Base-by-base conservation (phyloP, 2,888 invertebrate genomes). In the Xylophagus ater region DNA sequence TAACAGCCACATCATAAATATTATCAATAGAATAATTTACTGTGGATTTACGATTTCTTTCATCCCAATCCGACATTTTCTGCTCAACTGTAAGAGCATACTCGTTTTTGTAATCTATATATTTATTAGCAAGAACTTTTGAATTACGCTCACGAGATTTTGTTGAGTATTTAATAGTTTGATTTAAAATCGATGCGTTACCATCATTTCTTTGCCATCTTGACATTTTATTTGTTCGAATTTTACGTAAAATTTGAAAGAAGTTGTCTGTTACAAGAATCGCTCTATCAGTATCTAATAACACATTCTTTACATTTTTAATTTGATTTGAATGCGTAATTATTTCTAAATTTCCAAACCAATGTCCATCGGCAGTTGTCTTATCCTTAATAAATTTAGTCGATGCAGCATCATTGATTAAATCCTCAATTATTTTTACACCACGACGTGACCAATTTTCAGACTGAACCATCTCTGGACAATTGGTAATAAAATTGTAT, bases 51-150 rank as follows among this genome's bases (percentile, higher is more conserved):
- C 20, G 25, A 37, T n/a, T n/a, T n/a, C n/a, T n/a, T n/a, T n/a
- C n/a, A n/a, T n/a, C 39, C 44, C 44, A 44, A 33, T 44, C 44
- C 2, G 14, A 30, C n/a, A 38, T 39, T 31, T 44, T 44, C 10
- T 33, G 21, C 9, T 36, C 38, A 14, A 38, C 21, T n/a, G 34
- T 35, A 9, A 37, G 9, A 10, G 31, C 40, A 19, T 26, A 30
- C 13, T 29, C 25, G 31, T n/a, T 20, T 21, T 15, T 12, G 2
- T 10, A 4, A 3, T n/a, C n/a, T n/a, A n/a, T n/a, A n/a, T n/a
- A n/a, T n/a, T 17, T 19, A 10, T 25, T 14, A 25, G 12, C 7
- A 10, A 39, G 6, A 10, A 9, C 10, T 14, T 28, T 9, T 19
- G 25, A 4, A 23, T 34, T 37, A 12, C 17, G 8, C 21, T 34